These are phyloP conservation scores for Dermochelys coriacea DNA, from an alignment of 2,797 vertebrate genomes.

Conservation along the genomic window DNA sequence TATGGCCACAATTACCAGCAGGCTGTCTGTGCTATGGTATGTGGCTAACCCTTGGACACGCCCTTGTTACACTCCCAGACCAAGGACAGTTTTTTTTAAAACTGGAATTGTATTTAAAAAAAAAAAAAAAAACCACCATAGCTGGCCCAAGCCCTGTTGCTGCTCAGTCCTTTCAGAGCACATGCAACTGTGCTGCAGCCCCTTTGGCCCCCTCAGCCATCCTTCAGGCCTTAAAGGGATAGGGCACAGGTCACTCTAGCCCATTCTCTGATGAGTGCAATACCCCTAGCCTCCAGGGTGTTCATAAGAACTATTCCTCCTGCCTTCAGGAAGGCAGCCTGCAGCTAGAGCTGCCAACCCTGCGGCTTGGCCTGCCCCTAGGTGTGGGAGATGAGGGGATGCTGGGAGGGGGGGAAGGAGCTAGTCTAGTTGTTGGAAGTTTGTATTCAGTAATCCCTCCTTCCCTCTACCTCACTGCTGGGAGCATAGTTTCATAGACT, in stretches of 20 bases:
- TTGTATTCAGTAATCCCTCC: background rate
- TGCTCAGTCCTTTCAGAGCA: background rate
- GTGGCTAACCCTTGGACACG: too few relatives aligned
- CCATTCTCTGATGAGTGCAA: too few relatives aligned
- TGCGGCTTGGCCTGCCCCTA: too few relatives aligned
- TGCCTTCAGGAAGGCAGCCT: background rate
- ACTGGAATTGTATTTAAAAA: background rate
- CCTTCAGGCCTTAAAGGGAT: too few relatives aligned
- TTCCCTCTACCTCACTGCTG: background rate
- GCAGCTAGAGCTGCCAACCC: background rate
- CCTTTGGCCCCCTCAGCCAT: too few relatives aligned
- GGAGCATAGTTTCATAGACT: background rate
- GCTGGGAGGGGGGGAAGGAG: background rate
- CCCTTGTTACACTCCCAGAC: too few relatives aligned
- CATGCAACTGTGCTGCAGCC: too few relatives aligned
- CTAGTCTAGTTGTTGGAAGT: background rate
- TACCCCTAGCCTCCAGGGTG: accelerated
- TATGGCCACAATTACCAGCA: accelerated
- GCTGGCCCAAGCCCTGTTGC: background rate
- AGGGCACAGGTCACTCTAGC: too few relatives aligned
- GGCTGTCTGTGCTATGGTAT: background rate
- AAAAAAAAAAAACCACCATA: too few relatives aligned
- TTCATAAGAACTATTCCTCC: background rate
- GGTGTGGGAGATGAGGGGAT: accelerated
- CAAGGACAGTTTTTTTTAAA: too few relatives aligned